Conservation (phyloP, 2,113 vertebrate species). For the Gnathonemus longibarbis region DNA sequence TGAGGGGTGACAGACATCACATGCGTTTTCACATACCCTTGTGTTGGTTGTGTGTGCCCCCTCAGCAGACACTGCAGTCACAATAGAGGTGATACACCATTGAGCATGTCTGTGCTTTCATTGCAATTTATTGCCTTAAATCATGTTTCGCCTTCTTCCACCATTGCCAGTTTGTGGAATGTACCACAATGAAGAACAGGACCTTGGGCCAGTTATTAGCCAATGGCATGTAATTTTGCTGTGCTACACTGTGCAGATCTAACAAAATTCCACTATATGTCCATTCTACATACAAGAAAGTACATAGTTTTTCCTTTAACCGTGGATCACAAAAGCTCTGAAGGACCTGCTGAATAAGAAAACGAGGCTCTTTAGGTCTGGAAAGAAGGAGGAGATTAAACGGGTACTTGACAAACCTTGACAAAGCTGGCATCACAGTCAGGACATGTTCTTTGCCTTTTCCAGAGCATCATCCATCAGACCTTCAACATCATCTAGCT, state of each 20-base stretch:
- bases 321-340: not conserved
- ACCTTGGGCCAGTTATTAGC: not conserved
- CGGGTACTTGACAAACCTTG: not conserved
- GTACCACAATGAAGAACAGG: not conserved
- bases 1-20: not conserved
- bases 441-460: not conserved
- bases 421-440: not conserved
- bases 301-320: not conserved
- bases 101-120: not conserved
- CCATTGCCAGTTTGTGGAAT: not conserved
- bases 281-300: not conserved
- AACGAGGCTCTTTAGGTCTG: not conserved
- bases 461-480: not conserved
- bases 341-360: not conserved
- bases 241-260: not conserved
- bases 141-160: not conserved
- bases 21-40: not conserved
- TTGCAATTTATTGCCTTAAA: not conserved
- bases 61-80: not conserved
- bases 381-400: not conserved
- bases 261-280: not conserved
- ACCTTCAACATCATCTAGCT: not conserved
- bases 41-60: not conserved
- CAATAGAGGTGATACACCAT: not conserved
- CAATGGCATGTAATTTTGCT: not conserved